Percentiles rank a stretch among this genome's conserved stretches.
These are phyloP conservation scores for Lagocephalus sceleratus DNA, from an alignment of 2,797 vertebrate species.

Conservation along the genomic window DNA sequence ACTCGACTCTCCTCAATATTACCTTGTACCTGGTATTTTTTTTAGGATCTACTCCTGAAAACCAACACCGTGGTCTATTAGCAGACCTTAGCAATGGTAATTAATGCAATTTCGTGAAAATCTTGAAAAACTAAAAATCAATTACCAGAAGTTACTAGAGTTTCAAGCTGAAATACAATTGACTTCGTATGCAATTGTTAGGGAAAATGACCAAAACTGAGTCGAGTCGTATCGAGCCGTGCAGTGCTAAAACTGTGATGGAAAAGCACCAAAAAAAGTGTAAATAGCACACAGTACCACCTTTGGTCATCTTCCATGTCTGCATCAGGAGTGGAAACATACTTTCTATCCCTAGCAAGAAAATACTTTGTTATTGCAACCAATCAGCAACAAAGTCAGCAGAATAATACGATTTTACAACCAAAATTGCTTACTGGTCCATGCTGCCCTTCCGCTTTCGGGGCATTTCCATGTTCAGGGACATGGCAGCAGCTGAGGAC, in stretches of 20 bases:
- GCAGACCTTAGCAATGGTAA: too few species aligned
- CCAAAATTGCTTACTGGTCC: constrained; percentile 79
- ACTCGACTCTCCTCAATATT: too few species aligned
- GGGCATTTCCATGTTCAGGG: constrained; percentile 78
- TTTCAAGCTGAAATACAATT: too few species aligned
- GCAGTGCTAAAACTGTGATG: too few species aligned
- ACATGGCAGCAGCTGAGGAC: constrained; percentile 52
- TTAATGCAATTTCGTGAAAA: too few species aligned
- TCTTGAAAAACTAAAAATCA: too few species aligned
- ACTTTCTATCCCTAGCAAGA: constrained; percentile 72
- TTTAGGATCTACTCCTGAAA: too few species aligned
- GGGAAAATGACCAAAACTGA: not conserved
- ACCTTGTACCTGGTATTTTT: too few species aligned
- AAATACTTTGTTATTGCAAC: constrained; percentile 14
- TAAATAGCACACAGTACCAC: constrained; percentile 50
- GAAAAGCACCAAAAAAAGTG: not conserved
- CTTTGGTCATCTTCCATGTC: constrained; percentile 77
- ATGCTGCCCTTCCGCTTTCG: constrained; percentile 87
- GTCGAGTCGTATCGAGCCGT: not conserved
- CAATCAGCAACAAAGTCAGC: not conserved
- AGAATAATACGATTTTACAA: not conserved
- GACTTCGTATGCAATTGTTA: too few species aligned
- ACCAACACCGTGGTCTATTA: too few species aligned
- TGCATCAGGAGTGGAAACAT: constrained; percentile 62
- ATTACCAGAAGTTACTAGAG: too few species aligned